Evolutionary conservation across 2,113 vertebrate species (phyloP).

Genomic region (Melanocharis versteri): DNA sequence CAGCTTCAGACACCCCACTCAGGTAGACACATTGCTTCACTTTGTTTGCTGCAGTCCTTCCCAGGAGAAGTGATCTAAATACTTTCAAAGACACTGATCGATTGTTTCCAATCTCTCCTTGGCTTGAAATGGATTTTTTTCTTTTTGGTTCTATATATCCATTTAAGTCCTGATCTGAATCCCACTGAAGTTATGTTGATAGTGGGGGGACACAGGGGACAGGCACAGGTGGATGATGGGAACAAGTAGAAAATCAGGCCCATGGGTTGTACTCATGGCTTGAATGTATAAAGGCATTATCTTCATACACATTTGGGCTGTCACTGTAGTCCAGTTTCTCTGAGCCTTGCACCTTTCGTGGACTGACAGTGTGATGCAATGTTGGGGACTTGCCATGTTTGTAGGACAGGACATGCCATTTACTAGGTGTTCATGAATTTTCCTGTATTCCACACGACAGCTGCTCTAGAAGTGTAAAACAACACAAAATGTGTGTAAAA

Average conservation of each 20-base stretch:
- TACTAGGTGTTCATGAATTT: background rate
- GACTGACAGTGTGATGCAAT: background rate
- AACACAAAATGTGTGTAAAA: background rate
- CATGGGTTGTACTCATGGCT: background rate
- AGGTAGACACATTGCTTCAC: background rate
- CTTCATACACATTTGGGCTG: background rate
- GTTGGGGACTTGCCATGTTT: background rate
- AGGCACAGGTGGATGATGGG: fast-evolving
- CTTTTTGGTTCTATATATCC: background rate
- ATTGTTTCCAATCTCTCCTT: background rate
- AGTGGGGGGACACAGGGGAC: fast-evolving
- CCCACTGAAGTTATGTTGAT: background rate
- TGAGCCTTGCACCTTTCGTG: fast-evolving
- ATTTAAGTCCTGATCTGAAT: background rate
- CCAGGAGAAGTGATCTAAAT: background rate
- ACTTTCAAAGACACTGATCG: background rate
- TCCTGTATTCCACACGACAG: background rate
- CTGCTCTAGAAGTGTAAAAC: background rate
- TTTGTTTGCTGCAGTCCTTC: background rate
- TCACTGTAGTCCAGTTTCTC: background rate
- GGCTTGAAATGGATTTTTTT: background rate
- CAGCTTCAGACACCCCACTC: background rate
- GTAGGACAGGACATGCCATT: background rate
- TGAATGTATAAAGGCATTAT: background rate
- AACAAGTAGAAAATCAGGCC: background rate